These are phyloP conservation scores for Xestia xanthographa DNA, from an alignment of 2,888 invertebrate species.

Conservation along the genomic window DNA sequence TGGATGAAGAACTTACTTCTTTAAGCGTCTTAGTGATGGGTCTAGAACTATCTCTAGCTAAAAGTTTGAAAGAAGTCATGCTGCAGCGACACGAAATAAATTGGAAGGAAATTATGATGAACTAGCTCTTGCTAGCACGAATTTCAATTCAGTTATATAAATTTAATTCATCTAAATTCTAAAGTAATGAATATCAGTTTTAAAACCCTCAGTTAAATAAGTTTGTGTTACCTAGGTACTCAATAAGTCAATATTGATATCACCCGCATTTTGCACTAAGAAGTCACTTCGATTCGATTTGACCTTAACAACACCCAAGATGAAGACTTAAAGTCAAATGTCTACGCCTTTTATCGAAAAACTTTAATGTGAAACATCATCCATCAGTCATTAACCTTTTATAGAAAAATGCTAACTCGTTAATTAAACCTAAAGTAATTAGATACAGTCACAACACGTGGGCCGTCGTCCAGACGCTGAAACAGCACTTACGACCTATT, in stretches of 20 bases:
- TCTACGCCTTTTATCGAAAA: conserved; percentile 9
- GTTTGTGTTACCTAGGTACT: not conserved
- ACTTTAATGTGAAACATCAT: not conserved
- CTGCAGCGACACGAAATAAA: not conserved
- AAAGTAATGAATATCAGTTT: not conserved
- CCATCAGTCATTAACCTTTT: conserved; percentile 60
- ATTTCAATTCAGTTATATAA: not conserved
- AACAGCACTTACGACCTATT: conserved; percentile 73
- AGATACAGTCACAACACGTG: conserved; percentile 63
- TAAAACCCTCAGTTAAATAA: not conserved
- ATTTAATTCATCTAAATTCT: not conserved
- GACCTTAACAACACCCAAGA: conserved; percentile 10
- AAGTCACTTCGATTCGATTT: conserved; percentile 2
- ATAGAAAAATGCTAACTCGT: conserved; percentile 42
- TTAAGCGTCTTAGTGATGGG: not conserved
- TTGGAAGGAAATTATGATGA: not conserved
- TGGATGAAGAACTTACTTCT: not conserved
- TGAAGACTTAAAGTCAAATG: not conserved
- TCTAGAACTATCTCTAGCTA: not conserved
- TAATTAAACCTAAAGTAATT: conserved; percentile 57
- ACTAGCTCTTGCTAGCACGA: not conserved
- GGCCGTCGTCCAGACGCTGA: conserved; percentile 79
- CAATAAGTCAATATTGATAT: not conserved
- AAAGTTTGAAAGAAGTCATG: not conserved
- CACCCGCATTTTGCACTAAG: conserved; percentile 27